Evolutionary conservation across 2,888 invertebrate genomes (phyloP).

Genomic region (Eudemis profundana): DNA sequence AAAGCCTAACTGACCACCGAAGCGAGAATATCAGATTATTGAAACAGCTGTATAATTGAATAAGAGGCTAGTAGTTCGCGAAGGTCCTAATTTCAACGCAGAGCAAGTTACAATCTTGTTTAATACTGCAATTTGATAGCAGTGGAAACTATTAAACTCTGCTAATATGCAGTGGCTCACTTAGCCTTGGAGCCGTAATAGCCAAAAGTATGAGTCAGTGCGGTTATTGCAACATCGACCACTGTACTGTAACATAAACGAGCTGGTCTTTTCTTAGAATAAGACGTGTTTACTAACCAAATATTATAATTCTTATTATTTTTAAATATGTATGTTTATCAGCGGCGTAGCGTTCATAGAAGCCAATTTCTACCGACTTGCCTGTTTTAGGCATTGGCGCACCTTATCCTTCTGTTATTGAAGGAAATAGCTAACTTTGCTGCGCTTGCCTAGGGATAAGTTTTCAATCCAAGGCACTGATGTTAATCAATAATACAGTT

Average conservation of each 20-base stretch:
- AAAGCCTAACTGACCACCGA: slow-evolving; percentile 23
- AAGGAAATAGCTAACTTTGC: too few relatives aligned
- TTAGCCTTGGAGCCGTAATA: slow-evolving; percentile 69
- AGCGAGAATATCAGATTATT: slow-evolving; percentile 34
- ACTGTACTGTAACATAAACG: slow-evolving; percentile 51
- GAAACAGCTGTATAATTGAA: slow-evolving; percentile 38
- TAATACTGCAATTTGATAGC: slow-evolving; percentile 55
- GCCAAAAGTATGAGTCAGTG: slow-evolving; percentile 71
- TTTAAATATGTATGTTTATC: too few relatives aligned
- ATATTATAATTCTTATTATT: slow-evolving; percentile 46
- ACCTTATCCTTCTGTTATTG: too few relatives aligned
- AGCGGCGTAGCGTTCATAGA: too few relatives aligned
- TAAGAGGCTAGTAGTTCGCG: slow-evolving; percentile 34
- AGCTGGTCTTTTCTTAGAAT: slow-evolving; percentile 55
- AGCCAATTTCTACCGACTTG: too few relatives aligned
- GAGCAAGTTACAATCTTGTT: slow-evolving; percentile 43
- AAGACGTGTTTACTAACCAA: slow-evolving; percentile 54
- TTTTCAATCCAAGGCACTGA: too few relatives aligned
- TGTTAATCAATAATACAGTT: too few relatives aligned
- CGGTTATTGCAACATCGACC: slow-evolving; percentile 60
- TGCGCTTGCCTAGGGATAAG: too few relatives aligned
- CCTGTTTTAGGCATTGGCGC: too few relatives aligned
- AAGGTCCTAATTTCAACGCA: slow-evolving; percentile 39
- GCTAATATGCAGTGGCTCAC: slow-evolving; percentile 64
- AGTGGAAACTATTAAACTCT: slow-evolving; percentile 61